Percentiles rank a stretch among this genome's conserved stretches.
phyloP scores from a whole-genome alignment of 1,140 invertebrate genomes.

The Drepana arcuata region DNA sequence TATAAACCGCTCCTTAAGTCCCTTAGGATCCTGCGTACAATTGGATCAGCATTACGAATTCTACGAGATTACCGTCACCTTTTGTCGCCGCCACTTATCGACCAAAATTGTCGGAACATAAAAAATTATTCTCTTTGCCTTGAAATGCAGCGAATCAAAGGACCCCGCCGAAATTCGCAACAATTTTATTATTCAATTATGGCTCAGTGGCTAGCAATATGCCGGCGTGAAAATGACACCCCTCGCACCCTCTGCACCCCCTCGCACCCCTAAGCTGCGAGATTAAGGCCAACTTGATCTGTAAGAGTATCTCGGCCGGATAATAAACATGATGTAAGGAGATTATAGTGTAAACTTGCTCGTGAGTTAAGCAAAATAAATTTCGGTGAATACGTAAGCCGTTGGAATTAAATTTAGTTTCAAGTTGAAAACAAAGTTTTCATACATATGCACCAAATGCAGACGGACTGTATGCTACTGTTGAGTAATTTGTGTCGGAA shows the following conservation, averaged over 20 bases:
- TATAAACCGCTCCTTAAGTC: too few relatives aligned
- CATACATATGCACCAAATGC: slow-evolving; percentile 26
- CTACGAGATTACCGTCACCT: too few relatives aligned
- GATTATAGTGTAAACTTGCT: slow-evolving; percentile 36
- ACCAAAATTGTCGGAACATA: too few relatives aligned
- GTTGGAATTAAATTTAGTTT: slow-evolving; percentile 38
- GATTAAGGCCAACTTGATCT: slow-evolving; percentile 25
- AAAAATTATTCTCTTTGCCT: too few relatives aligned
- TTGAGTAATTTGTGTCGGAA: slow-evolving; percentile 4
- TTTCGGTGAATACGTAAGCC: slow-evolving; percentile 12
- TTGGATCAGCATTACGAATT: too few relatives aligned
- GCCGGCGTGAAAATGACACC: slow-evolving; percentile 46
- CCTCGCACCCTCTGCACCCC: slow-evolving; percentile 12
- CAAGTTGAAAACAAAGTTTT: slow-evolving; percentile 19
- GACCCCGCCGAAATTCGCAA: slow-evolving; percentile 24
- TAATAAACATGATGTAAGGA: slow-evolving; percentile 39
- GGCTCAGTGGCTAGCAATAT: slow-evolving; percentile 28
- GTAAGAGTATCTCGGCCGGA: slow-evolving; percentile 22
- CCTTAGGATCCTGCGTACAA: too few relatives aligned
- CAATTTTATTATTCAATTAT: slow-evolving; percentile 52
- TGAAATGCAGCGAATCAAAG: slow-evolving; percentile 23
- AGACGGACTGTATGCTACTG: neutral
- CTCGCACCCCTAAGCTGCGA: slow-evolving; percentile 8
- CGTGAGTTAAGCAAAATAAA: slow-evolving; percentile 34
- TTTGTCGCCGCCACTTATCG: too few relatives aligned